Percentiles rank a stretch among this genome's conserved stretches.
Evolutionary conservation across 1,140 invertebrate genomes (phyloP).

Genomic region (Cydia fagiglandana): DNA sequence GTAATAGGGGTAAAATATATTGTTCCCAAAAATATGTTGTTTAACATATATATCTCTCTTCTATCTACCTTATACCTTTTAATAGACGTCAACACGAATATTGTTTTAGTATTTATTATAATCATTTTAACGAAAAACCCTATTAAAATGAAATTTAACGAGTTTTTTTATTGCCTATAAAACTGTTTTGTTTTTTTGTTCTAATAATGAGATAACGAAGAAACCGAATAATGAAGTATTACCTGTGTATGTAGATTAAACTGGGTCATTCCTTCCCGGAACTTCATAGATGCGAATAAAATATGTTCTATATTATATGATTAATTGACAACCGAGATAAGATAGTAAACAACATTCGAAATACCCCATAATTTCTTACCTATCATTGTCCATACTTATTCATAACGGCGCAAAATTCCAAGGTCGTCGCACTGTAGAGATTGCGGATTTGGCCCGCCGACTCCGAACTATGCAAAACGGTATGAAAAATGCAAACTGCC

Average conservation of each 20-base stretch:
- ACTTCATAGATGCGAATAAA: neutral
- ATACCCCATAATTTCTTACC: constrained; percentile 35
- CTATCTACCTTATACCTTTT: too few species aligned
- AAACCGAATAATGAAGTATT: too few species aligned
- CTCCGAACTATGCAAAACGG: constrained; percentile 31
- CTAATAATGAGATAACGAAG: neutral
- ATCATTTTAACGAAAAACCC: neutral
- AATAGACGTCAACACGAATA: neutral
- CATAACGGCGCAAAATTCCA: constrained; percentile 55
- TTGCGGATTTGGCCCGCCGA: constrained; percentile 58
- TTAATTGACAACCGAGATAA: neutral
- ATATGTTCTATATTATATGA: neutral
- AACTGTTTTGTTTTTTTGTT: neutral
- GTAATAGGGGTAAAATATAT: too few species aligned
- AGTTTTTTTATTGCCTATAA: constrained; percentile 28
- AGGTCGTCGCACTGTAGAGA: constrained; percentile 64
- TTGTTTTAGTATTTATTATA: neutral
- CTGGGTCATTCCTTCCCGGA: neutral
- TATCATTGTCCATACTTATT: constrained; percentile 45
- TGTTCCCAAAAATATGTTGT: too few species aligned
- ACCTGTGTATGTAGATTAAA: neutral
- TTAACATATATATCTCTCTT: too few species aligned
- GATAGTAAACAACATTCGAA: constrained; percentile 2
- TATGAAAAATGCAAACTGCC: constrained; percentile 46
- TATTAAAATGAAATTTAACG: constrained; percentile 3